phyloP scores from a whole-genome alignment of 2,888 invertebrate genomes.

The Thumatha senex region DNA sequence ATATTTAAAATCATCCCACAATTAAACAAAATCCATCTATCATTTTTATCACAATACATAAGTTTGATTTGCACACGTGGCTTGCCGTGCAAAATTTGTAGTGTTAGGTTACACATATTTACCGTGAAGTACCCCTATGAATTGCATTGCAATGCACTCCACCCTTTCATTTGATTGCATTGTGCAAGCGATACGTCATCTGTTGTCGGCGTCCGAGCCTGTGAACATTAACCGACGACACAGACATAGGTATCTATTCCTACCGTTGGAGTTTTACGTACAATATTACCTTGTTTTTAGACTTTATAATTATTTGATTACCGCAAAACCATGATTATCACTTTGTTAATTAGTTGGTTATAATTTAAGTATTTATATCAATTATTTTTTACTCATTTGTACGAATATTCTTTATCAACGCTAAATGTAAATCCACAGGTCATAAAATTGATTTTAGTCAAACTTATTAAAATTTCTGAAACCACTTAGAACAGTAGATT shows the following conservation, averaged over 20 bases:
- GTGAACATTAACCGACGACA: constrained; percentile 70
- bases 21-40: constrained; percentile 36
- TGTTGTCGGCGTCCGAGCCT: constrained; percentile 61
- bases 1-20: constrained; percentile 13
- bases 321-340: too few relatives aligned
- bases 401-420: too few relatives aligned
- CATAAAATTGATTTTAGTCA: too few relatives aligned
- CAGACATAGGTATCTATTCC: constrained; percentile 4
- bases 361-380: too few relatives aligned
- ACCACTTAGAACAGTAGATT: too few relatives aligned
- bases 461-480: too few relatives aligned
- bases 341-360: too few relatives aligned
- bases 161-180: constrained; percentile 72
- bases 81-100: constrained; percentile 52
- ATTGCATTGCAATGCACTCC: constrained; percentile 77
- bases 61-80: constrained; percentile 63
- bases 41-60: constrained; percentile 44
- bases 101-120: constrained; percentile 68
- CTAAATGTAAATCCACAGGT: too few relatives aligned
- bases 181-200: constrained; percentile 80
- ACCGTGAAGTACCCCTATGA: constrained; percentile 77
- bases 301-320: too few relatives aligned
- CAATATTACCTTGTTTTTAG: too few relatives aligned
- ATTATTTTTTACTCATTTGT: too few relatives aligned
- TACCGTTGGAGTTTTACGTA: constrained; percentile 27